Conservation (phyloP, 2,113 vertebrate species). For the Protobothrops mucrosquamatus region DNA sequence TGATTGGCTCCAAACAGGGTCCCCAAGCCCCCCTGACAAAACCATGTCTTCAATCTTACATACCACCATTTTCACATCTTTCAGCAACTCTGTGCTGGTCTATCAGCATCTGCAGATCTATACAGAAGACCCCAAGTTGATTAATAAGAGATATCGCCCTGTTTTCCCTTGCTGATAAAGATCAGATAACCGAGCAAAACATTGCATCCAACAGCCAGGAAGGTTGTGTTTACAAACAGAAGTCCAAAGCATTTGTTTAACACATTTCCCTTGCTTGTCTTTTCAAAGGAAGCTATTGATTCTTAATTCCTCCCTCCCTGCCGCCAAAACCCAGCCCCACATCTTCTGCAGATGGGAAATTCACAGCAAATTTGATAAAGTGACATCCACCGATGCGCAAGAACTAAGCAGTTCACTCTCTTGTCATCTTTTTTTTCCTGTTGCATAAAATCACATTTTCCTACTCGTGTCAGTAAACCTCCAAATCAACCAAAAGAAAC, state of each 20-base stretch:
- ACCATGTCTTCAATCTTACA: not conserved
- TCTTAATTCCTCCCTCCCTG: not conserved
- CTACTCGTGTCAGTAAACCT: not conserved
- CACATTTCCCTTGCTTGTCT: not conserved
- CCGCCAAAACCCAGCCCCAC: not conserved
- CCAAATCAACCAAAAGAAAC: not conserved
- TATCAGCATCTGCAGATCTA: not conserved
- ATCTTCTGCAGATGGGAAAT: not conserved
- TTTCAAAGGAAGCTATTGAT: not conserved
- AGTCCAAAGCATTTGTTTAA: not conserved
- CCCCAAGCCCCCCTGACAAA: not conserved
- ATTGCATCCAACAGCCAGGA: not conserved
- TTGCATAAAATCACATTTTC: not conserved
- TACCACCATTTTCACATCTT: not conserved
- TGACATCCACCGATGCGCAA: not conserved
- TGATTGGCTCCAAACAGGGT: not conserved
- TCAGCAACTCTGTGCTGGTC: not conserved
- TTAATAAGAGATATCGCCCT: not conserved
- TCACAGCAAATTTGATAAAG: conserved; percentile 1
- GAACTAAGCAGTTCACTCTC: not conserved
- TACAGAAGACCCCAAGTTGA: not conserved
- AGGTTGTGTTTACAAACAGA: not conserved
- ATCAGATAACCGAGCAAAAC: not conserved
- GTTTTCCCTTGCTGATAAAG: not conserved
- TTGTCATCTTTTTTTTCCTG: not conserved